Conservation (phyloP, 2,797 vertebrate genomes). For the Siniperca obscura region DNA sequence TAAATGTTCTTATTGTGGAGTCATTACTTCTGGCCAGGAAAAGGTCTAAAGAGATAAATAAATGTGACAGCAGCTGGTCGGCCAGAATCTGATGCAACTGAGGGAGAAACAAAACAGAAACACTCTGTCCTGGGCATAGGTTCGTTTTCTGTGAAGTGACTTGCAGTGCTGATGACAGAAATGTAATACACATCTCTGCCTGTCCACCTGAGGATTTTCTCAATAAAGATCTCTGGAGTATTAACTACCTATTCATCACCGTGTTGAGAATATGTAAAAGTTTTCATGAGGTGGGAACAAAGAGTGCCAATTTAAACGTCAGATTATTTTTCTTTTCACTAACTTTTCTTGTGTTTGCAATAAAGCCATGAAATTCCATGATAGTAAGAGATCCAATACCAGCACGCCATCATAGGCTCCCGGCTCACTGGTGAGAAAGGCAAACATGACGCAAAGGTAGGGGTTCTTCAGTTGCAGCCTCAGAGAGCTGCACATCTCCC, state of each 20-base stretch:
- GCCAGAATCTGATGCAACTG: conserved; percentile 39
- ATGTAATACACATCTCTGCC: conserved; percentile 45
- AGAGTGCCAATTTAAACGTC: neutral
- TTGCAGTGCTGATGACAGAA: conserved; percentile 17
- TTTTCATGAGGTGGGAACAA: conserved; percentile 30
- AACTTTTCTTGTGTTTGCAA: conserved; percentile 9
- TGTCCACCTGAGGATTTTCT: conserved; percentile 41
- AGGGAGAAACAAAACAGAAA: conserved; percentile 43
- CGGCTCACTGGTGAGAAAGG: conserved; percentile 96
- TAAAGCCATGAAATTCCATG: neutral
- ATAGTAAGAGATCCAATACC: conserved; percentile 79
- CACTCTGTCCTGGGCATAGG: conserved; percentile 32
- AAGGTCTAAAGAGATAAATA: conserved; percentile 43
- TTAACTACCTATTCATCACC: conserved; percentile 11
- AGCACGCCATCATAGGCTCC: conserved; percentile 95
- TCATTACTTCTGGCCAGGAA: conserved; percentile 26
- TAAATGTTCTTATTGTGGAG: conserved; percentile 23
- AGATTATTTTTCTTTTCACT: neutral
- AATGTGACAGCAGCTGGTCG: conserved; percentile 35
- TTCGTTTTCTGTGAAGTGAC: conserved; percentile 27
- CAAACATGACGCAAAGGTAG: conserved; percentile 97
- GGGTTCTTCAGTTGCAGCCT: conserved; percentile 94
- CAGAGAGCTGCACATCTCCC: conserved; percentile 98
- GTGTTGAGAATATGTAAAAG: neutral
- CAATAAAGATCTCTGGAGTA: conserved; percentile 7